Base-by-base conservation (phyloP, 2,797 vertebrate genomes). In the Coregonus sp. region DNA sequence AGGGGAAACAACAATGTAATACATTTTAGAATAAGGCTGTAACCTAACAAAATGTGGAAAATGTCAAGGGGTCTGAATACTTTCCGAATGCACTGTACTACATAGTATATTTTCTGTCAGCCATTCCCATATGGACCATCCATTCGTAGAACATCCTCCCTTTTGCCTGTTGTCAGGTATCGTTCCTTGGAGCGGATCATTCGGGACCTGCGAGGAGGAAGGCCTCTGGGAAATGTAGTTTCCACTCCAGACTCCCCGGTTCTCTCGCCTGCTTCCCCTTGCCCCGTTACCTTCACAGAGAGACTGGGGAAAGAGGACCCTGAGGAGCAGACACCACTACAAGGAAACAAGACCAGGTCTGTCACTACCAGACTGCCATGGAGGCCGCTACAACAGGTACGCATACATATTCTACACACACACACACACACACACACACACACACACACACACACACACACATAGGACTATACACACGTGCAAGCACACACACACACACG, bases 361-460 rank as follows among this genome's bases (percentile, higher is more conserved):
- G 70, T 83, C 15, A 81, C 54, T 1, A 18, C 84, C 67, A 83
- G 61, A 80, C 85, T 81, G 68, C 84, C 82, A 61, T 93, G 91
- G 92, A 92, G 72, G 80, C 63, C 84, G 29, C 56, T 75, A 4
- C 89, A 91, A 59, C 89, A 91, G 89, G 94, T 94, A 80, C 63
- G 7, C 0, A 47, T 18, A 25, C 1, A 18, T 33, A 20, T 68
- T 37, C 37, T 9, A 50, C 6, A 16, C 11, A 14, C 5, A 65
- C 11, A 0, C 31, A 25, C 9, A 14, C 25, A 61, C 63, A 0
- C 52, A 25, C 33, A 61, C 33, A 2, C 35, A 40, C 20, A 31
- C 51, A 25, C 25, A 5, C 20, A 11, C 20, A 2, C 35, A 20
- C 20, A 65, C 3, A 25, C 25, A 65, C 52, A 6, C 37, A 5